phyloP scores from a whole-genome alignment of 2,888 invertebrate species.

The Drosophila falleni region DNA sequence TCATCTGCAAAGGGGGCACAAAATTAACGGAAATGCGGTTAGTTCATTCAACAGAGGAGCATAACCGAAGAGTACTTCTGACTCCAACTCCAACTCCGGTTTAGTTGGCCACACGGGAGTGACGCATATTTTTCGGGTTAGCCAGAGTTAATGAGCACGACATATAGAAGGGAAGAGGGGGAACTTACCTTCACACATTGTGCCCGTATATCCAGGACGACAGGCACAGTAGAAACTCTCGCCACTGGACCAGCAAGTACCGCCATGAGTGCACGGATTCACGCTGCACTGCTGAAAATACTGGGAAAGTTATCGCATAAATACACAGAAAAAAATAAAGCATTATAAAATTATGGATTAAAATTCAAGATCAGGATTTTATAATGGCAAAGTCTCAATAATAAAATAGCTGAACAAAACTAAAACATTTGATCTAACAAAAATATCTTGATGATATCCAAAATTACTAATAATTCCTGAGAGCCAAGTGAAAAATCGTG shows the following conservation, averaged over 20 bases:
- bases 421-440: no score
- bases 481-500: no score
- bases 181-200: conserved; percentile 90
- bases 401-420: no score
- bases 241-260: conserved; percentile 91
- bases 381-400: no score
- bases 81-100: neutral
- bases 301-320: conserved; percentile 58
- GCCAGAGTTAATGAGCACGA: conserved; percentile 45
- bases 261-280: conserved; percentile 91
- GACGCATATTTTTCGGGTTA: conserved; percentile 40
- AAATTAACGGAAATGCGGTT: conserved; percentile 26
- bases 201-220: conserved; percentile 91
- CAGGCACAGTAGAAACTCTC: conserved; percentile 93
- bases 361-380: no score
- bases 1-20: conserved; percentile 87
- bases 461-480: no score
- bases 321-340: neutral
- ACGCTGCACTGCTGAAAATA: conserved; percentile 89
- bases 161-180: neutral
- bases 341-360: no score
- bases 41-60: conserved; percentile 12
- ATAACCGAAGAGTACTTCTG: conserved; percentile 1
- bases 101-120: conserved; percentile 15
- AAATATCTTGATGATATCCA: no score